Conservation (phyloP, 1,140 invertebrate genomes). For the Diprion similis region DNA sequence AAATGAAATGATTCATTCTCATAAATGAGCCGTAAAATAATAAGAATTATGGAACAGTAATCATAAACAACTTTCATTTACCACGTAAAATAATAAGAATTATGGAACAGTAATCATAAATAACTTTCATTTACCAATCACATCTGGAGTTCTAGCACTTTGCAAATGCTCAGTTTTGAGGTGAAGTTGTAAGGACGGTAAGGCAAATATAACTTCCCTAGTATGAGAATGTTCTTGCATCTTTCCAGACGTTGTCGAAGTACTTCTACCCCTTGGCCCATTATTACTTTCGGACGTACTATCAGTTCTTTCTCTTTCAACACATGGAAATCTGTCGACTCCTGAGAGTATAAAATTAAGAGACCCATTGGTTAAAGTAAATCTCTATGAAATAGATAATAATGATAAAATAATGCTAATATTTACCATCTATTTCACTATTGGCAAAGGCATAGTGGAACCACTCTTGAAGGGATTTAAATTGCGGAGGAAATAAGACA, state of each 20-base stretch:
- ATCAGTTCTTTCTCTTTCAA: conserved; percentile 75
- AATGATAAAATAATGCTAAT: conserved; percentile 9
- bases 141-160: conserved; percentile 73
- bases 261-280: conserved; percentile 53
- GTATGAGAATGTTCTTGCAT: conserved; percentile 86
- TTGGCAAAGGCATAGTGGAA: conserved; percentile 95
- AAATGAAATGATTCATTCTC: no score
- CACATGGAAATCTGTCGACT: conserved; percentile 87
- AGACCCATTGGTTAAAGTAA: conserved; percentile 4
- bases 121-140: conserved; percentile 63
- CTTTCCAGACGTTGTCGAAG: conserved; percentile 64
- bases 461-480: conserved; percentile 93
- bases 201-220: conserved; percentile 93
- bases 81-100: conserved; percentile 54
- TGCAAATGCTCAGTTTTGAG: conserved; percentile 93
- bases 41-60: background rate
- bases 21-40: background rate
- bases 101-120: background rate
- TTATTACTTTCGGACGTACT: conserved; percentile 45
- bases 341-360: conserved; percentile 65
- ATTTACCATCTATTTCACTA: conserved; percentile 89
- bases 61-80: conserved; percentile 43
- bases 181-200: conserved; percentile 91
- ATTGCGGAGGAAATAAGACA: conserved; percentile 93
- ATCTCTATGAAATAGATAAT: background rate